Percentiles rank a stretch among this genome's conserved stretches.
phyloP scores from a whole-genome alignment of 2,888 invertebrate species.

The Cataglyphis livida region DNA sequence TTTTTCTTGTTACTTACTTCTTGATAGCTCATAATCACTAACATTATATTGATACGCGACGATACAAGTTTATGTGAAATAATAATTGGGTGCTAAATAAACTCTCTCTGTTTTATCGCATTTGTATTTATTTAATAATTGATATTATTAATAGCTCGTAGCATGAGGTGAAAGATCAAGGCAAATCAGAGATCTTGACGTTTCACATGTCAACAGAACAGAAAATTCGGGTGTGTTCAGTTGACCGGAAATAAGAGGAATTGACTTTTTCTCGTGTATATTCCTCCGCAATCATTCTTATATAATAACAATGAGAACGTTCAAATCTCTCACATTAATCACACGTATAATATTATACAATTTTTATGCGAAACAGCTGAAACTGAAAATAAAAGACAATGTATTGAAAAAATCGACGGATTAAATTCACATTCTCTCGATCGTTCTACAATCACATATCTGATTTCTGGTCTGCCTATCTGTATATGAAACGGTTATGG shows the following conservation, averaged over 20 bases:
- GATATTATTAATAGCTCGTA: slow-evolving; percentile 80
- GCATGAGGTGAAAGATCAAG: slow-evolving; percentile 78
- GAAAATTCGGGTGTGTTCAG: slow-evolving; percentile 30
- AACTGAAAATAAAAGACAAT: slow-evolving; percentile 42
- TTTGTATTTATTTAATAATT: slow-evolving; percentile 81
- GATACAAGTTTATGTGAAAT: neutral
- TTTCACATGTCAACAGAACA: slow-evolving; percentile 57
- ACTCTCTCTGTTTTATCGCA: slow-evolving; percentile 73
- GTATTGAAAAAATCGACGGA: slow-evolving; percentile 12
- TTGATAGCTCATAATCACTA: neutral
- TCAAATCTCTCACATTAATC: slow-evolving; percentile 43
- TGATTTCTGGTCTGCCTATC: slow-evolving; percentile 76
- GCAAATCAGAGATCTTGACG: slow-evolving; percentile 78
- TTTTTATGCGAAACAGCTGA: slow-evolving; percentile 25
- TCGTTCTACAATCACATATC: slow-evolving; percentile 22
- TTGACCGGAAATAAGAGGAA: slow-evolving; percentile 1
- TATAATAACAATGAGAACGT: slow-evolving; percentile 44
- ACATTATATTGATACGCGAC: neutral
- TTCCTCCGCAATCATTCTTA: slow-evolving; percentile 38
- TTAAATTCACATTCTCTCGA: slow-evolving; percentile 46
- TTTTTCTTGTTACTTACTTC: neutral
- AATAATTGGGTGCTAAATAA: slow-evolving; percentile 57
- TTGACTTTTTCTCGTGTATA: neutral
- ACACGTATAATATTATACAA: slow-evolving; percentile 27
- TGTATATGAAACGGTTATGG: slow-evolving; percentile 79